Evolutionary conservation across 2,888 invertebrate species (phyloP).

Genomic region (Napeogenes sylphis): DNA sequence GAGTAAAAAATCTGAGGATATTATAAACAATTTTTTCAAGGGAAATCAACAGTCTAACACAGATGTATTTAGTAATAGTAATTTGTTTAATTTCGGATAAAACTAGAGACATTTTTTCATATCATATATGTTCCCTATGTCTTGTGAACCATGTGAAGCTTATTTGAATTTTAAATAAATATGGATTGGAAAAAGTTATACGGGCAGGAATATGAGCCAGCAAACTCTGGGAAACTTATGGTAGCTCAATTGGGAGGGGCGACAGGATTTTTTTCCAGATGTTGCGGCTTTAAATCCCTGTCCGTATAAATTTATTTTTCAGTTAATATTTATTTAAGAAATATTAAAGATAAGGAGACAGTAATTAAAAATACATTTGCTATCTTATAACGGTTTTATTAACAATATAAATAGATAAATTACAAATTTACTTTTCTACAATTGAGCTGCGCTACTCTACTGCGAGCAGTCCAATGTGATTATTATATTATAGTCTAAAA

Average conservation of each 20-base stretch:
- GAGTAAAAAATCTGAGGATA: conserved; percentile 37
- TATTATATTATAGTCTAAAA: conserved; percentile 40
- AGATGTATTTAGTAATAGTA: conserved; percentile 37
- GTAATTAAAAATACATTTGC: conserved; percentile 39
- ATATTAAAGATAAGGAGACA: background rate
- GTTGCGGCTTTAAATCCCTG: too few relatives aligned
- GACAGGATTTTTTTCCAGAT: too few relatives aligned
- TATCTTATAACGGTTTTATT: conserved; percentile 76
- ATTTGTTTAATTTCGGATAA: conserved; percentile 30
- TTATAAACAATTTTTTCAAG: conserved; percentile 36
- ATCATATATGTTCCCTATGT: too few relatives aligned
- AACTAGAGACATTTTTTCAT: conserved; percentile 1
- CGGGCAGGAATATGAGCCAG: too few relatives aligned
- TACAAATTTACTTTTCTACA: conserved; percentile 74
- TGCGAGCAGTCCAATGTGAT: conserved; percentile 74
- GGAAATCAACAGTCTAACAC: conserved; percentile 26
- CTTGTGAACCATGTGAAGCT: too few relatives aligned
- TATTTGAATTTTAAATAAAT: too few relatives aligned
- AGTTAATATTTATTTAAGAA: too few relatives aligned
- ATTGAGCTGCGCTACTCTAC: conserved; percentile 77
- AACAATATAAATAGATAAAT: conserved; percentile 77
- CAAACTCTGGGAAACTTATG: too few relatives aligned
- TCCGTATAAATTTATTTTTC: too few relatives aligned
- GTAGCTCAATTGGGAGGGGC: too few relatives aligned
- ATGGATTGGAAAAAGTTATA: too few relatives aligned